phyloP scores from a whole-genome alignment of 1,140 invertebrate species.

The Armadillidium nasatum region DNA sequence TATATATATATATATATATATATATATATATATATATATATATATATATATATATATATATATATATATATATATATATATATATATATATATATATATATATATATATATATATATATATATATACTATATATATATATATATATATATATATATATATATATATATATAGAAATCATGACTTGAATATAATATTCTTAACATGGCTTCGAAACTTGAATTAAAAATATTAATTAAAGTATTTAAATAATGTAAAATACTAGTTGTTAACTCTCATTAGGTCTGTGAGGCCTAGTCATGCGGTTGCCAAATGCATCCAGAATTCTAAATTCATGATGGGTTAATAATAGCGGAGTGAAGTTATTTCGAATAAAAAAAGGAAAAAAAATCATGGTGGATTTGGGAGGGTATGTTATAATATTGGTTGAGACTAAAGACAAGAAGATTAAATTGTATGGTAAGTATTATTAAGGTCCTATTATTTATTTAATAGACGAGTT shows the following conservation, averaged over 20 bases:
- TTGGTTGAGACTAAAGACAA: conserved; percentile 87
- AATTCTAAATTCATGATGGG: too few relatives aligned
- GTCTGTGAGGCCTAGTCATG: too few relatives aligned
- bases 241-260: not conserved
- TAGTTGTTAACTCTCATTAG: not conserved
- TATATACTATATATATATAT: too few relatives aligned
- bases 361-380: too few relatives aligned
- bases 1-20: conserved; percentile 7
- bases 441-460: conserved; percentile 90
- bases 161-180: too few relatives aligned
- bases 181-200: too few relatives aligned
- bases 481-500: too few relatives aligned
- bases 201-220: too few relatives aligned
- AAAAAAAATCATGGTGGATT: conserved; percentile 66
- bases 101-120: not conserved
- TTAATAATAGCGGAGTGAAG: too few relatives aligned
- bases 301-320: too few relatives aligned
- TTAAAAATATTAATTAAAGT: too few relatives aligned
- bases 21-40: conserved; percentile 1
- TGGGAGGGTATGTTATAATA: conserved; percentile 93
- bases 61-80: conserved; percentile 25
- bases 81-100: conserved; percentile 28
- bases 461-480: conserved; percentile 49
- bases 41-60: conserved; percentile 26
- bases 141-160: too few relatives aligned